Evolutionary conservation across 2,888 invertebrate genomes (phyloP), one percentile per base, ranked within the genome.

Genomic region (Teinopalpus imperialis): DNA sequence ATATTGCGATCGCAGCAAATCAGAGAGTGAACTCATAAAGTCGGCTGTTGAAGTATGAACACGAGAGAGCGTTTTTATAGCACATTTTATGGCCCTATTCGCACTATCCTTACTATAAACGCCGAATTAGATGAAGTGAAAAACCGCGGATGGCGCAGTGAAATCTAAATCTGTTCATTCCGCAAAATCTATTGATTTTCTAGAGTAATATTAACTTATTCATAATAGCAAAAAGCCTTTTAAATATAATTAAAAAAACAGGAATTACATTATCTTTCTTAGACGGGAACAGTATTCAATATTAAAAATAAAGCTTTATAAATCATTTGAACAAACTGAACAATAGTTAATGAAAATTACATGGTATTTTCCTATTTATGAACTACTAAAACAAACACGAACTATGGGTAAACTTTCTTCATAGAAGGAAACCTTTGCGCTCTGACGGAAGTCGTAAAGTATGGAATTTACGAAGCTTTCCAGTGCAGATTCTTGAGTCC

Each of bases 91-190:
- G 75, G 71, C 72, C 74, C 69, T 66, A 74, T 75, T 74, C 69
- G 63, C 71, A 76, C 79, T 77, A 81, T 80, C 69, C 76, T 62
- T 47, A 69, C 76, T 68, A 77, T 81, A 83, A 83, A 81, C 66
- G 77, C 63, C 67, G 74, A 83, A 79, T 81, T 76, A 74, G 74
- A 81, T 74, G 74, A 72, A 78, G 76, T 71, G 73, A 67, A 66
- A 68, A 69, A 67, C 73, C 71, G 74, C 73, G 71, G 64, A 67
- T 64, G 72, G 71, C 66, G 66, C 66, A 59, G 63, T 65, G 66
- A 74, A 74, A 75, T 72, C 72, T 74, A 73, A 68, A 68, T 73
- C 63, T 70, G 70, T 74, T 74, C 72, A 71, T 68, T 69, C 60
- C 58, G 54, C 54, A 61, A 63, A 60, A 61, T 65, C 41, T 20